Conservation (phyloP, 2,797 vertebrate genomes). For the Alectoris magna region DNA sequence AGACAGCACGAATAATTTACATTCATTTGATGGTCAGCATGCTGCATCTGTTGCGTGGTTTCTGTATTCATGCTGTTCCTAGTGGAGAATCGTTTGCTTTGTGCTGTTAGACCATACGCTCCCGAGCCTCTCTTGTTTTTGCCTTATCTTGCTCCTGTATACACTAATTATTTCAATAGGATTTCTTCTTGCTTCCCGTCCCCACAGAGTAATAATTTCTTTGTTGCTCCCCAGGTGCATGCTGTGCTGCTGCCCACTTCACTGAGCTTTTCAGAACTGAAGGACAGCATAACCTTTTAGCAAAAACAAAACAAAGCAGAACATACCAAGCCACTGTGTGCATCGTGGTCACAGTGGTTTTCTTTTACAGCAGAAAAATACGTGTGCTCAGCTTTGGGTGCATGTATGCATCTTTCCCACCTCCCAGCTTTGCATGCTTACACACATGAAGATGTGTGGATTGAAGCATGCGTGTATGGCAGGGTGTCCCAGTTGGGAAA, state of each 20-base stretch:
- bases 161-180: neutral
- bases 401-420: neutral
- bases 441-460: neutral
- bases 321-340: neutral
- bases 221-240: neutral
- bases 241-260: fast-evolving
- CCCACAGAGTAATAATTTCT: neutral
- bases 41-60: neutral
- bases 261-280: neutral
- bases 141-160: neutral
- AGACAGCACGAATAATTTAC: neutral
- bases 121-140: neutral
- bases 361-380: neutral
- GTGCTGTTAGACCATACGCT: neutral
- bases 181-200: constrained; percentile 15
- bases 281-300: neutral
- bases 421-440: fast-evolving
- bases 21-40: neutral
- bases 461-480: fast-evolving
- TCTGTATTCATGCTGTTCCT: constrained; percentile 30
- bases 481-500: neutral
- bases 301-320: neutral
- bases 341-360: neutral
- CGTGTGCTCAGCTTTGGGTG: fast-evolving
- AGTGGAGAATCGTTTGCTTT: neutral